Percentiles rank a stretch among this genome's conserved stretches.
Conservation (phyloP, 2,888 invertebrate genomes). For the Amaurobius ferox region DNA sequence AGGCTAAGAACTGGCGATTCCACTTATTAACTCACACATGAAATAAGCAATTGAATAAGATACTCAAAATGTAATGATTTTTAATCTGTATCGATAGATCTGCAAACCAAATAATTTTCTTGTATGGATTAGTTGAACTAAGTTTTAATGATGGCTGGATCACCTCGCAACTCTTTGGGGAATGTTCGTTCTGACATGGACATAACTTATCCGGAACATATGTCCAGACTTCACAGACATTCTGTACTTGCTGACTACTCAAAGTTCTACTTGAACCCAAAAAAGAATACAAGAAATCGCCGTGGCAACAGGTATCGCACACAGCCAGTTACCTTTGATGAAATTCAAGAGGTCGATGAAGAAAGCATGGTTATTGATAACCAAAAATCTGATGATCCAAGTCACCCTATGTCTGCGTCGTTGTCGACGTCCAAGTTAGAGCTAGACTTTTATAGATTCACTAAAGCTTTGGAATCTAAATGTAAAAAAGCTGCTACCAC, state of each 20-base stretch:
- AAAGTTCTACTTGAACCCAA: constrained; percentile 76
- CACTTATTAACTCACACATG: too few species aligned
- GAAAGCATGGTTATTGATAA: constrained; percentile 80
- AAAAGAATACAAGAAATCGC: constrained; percentile 80
- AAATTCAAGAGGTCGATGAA: constrained; percentile 86
- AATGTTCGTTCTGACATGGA: constrained; percentile 79
- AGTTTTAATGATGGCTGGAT: constrained; percentile 16
- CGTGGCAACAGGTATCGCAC: constrained; percentile 81
- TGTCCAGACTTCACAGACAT: constrained; percentile 81
- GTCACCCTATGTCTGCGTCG: background rate
- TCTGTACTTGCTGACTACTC: constrained; percentile 75
- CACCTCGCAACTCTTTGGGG: constrained; percentile 38
- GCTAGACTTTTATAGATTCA: background rate
- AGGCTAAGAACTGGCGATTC: too few species aligned
- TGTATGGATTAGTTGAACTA: background rate
- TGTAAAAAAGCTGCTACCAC: background rate
- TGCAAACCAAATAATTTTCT: too few species aligned
- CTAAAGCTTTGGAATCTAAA: constrained; percentile 13
- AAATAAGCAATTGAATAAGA: too few species aligned
- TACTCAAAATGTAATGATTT: too few species aligned
- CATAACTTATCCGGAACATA: constrained; percentile 84
- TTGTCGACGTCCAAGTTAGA: background rate
- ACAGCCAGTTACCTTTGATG: constrained; percentile 86
- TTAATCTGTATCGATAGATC: too few species aligned
- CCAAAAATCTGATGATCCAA: background rate